These are phyloP conservation scores for Podarcis muralis DNA, from an alignment of 2,113 vertebrate species.

Conservation along the genomic window DNA sequence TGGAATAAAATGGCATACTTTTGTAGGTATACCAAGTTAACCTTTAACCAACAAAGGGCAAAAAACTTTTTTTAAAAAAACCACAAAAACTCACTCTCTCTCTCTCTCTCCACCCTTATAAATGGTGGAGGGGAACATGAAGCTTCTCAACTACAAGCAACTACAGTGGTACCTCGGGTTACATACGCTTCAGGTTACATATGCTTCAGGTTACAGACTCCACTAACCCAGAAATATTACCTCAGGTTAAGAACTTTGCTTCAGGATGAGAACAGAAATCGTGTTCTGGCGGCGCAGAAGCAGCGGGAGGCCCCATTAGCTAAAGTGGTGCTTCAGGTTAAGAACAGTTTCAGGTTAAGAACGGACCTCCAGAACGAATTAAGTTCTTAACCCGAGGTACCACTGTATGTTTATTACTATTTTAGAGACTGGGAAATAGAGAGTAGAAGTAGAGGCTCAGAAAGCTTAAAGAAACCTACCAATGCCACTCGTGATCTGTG, in stretches of 20 bases:
- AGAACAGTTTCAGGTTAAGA: too few species aligned
- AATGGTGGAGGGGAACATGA: background rate
- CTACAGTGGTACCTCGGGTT: too few species aligned
- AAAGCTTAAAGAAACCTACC: constrained; percentile 8
- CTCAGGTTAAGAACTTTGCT: too few species aligned
- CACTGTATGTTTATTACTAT: background rate
- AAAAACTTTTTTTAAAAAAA: background rate
- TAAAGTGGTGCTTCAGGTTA: too few species aligned
- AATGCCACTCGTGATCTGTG: constrained; percentile 8
- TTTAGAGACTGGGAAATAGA: background rate
- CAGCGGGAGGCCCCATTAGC: too few species aligned
- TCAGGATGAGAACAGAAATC: too few species aligned
- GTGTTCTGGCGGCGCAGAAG: too few species aligned
- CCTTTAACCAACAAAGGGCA: background rate
- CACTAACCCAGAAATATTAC: too few species aligned
- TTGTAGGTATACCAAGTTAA: constrained; percentile 6
- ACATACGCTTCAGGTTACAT: too few species aligned
- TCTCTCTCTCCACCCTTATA: background rate
- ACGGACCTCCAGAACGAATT: too few species aligned
- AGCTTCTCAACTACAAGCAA: constrained; percentile 15
- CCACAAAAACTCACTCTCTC: background rate
- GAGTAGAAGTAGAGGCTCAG: background rate
- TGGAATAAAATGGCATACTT: constrained; percentile 44
- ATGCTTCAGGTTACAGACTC: too few species aligned
- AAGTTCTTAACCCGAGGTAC: too few species aligned